Evolutionary conservation across 2,113 vertebrate genomes (phyloP).

Genomic region (Chaetorhynchus papuensis): DNA sequence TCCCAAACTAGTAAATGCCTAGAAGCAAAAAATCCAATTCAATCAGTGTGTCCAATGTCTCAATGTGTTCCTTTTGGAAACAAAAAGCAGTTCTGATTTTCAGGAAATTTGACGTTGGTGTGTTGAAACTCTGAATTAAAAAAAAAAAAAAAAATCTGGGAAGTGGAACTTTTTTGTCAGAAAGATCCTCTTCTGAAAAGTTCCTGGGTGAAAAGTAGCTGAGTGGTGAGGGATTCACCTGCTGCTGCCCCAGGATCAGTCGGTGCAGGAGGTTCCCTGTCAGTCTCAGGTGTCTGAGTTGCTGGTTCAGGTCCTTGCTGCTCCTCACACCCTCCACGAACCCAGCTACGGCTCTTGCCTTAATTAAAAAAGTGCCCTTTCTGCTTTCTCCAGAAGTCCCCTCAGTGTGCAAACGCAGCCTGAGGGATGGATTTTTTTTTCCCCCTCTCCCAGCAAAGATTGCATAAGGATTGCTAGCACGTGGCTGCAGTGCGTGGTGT

Average conservation of each 20-base stretch:
- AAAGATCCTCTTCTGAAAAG: background rate
- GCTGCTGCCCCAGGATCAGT: background rate
- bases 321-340: background rate
- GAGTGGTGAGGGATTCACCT: background rate
- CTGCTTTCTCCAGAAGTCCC: background rate
- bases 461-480: conserved; percentile 57
- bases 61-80: background rate
- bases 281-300: background rate
- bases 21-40: background rate
- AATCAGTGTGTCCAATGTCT: background rate
- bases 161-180: background rate
- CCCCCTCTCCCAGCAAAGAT: conserved; percentile 37
- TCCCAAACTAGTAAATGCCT: background rate
- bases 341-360: background rate
- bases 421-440: background rate
- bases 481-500: conserved; percentile 61
- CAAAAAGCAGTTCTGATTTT: background rate
- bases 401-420: background rate
- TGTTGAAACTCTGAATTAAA: background rate
- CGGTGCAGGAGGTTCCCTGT: background rate
- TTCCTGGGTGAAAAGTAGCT: background rate
- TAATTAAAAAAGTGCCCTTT: background rate
- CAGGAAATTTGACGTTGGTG: background rate
- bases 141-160: background rate
- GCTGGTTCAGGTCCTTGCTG: background rate